A percentile compares a stretch with the other conserved stretches of the same genome.
Evolutionary conservation across 2,113 vertebrate genomes (phyloP).

Genomic region (Sebastes fasciatus): DNA sequence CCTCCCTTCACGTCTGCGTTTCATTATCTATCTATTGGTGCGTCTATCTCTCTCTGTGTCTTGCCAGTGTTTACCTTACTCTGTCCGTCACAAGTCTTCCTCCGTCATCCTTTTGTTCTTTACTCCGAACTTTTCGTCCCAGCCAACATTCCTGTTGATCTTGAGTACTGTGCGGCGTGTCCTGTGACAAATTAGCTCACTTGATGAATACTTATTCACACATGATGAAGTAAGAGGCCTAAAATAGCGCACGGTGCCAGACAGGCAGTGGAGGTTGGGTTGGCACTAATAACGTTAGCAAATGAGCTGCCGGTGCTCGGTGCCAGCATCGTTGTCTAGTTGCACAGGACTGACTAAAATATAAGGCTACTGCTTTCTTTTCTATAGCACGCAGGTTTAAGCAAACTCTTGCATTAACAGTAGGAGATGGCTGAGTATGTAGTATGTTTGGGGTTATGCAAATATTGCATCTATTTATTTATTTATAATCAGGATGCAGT

Average conservation of each 20-base stretch:
- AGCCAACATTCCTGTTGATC: constrained; percentile 6
- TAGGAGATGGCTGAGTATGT: not conserved
- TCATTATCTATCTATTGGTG: constrained; percentile 50
- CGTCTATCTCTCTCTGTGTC: constrained; percentile 28
- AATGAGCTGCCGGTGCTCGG: constrained; percentile 41
- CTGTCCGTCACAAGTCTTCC: constrained; percentile 16
- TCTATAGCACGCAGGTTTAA: not conserved
- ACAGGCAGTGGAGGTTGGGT: constrained; percentile 45
- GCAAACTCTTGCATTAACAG: not conserved
- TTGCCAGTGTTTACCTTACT: constrained; percentile 38
- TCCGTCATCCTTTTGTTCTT: constrained; percentile 27
- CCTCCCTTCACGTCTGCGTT: constrained; percentile 34
- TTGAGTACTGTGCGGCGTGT: constrained; percentile 53
- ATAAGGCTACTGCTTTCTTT: constrained; percentile 9
- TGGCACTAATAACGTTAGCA: constrained; percentile 44
- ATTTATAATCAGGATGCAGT: not conserved
- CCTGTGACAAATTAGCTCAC: constrained; percentile 62
- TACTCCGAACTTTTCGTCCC: constrained; percentile 13
- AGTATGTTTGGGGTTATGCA: not conserved
- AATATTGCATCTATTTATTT: not conserved
- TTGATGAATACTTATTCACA: constrained; percentile 59
- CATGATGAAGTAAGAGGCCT: constrained; percentile 67
- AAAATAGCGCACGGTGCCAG: constrained; percentile 68
- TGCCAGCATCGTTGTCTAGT: constrained; percentile 34
- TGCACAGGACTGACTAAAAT: constrained; percentile 12